Conservation (phyloP, 2,888 invertebrate species). For the Pristionchus arcanus region DNA sequence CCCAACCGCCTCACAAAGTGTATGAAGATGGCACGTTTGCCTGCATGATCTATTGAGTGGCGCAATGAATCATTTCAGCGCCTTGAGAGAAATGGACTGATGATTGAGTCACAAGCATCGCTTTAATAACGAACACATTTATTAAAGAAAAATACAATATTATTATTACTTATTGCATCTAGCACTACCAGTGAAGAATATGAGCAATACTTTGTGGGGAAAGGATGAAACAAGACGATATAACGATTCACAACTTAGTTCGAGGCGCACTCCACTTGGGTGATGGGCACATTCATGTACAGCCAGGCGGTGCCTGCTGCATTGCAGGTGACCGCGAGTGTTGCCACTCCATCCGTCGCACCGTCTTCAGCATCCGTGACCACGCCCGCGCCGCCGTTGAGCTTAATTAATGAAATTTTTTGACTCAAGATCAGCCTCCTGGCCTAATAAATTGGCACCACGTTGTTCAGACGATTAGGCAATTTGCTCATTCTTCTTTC, state of each 20-base stretch:
- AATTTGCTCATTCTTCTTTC: too few species aligned
- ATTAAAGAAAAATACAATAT: too few species aligned
- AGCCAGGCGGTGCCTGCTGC: background rate
- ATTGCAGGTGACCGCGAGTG: background rate
- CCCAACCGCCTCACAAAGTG: too few species aligned
- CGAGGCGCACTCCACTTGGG: conserved; percentile 1
- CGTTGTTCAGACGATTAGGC: too few species aligned
- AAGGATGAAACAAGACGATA: background rate
- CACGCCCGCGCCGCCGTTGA: background rate
- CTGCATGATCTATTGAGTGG: too few species aligned
- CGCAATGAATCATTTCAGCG: too few species aligned
- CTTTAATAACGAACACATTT: background rate
- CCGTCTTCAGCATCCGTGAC: background rate
- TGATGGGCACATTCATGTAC: background rate
- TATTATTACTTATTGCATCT: too few species aligned
- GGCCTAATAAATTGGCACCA: too few species aligned
- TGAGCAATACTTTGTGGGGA: background rate
- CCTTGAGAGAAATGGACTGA: too few species aligned
- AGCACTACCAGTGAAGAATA: background rate
- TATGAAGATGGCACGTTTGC: too few species aligned
- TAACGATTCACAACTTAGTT: background rate
- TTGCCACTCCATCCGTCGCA: background rate
- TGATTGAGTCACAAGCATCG: too few species aligned
- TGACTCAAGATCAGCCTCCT: too few species aligned
- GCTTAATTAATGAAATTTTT: background rate